Evolutionary conservation across 1,140 invertebrate species (phyloP).

Genomic region (Delia radicum): DNA sequence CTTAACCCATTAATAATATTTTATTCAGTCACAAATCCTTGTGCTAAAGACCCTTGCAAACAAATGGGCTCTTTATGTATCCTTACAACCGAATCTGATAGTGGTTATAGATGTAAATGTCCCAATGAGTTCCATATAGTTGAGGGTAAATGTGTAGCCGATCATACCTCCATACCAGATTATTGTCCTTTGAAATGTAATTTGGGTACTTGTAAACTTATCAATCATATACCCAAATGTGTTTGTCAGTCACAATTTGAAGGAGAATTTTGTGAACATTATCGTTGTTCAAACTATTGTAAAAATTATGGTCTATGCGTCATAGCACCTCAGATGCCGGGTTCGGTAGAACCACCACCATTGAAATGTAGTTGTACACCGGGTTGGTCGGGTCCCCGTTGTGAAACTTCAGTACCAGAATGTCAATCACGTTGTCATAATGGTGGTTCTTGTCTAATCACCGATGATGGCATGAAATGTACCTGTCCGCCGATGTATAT

Average conservation of each 20-base stretch:
- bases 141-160: slow-evolving; percentile 40
- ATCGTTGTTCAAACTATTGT: slow-evolving; percentile 66
- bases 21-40: slow-evolving; percentile 53
- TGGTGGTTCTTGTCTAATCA: slow-evolving; percentile 46
- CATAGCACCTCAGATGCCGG: slow-evolving; percentile 44
- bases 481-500: slow-evolving; percentile 45
- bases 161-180: slow-evolving; percentile 42
- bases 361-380: slow-evolving; percentile 64
- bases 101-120: slow-evolving; percentile 64
- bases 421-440: slow-evolving; percentile 57
- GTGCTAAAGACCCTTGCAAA: slow-evolving; percentile 60
- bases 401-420: slow-evolving; percentile 62
- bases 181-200: slow-evolving; percentile 56
- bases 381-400: slow-evolving; percentile 67
- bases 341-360: slow-evolving; percentile 38
- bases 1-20: no score
- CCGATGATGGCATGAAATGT: slow-evolving; percentile 49
- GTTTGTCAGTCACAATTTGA: slow-evolving; percentile 63
- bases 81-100: slow-evolving; percentile 53
- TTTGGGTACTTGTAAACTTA: slow-evolving; percentile 62
- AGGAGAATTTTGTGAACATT: slow-evolving; percentile 65
- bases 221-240: slow-evolving; percentile 58
- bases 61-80: slow-evolving; percentile 62
- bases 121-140: slow-evolving; percentile 62
- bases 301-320: slow-evolving; percentile 66